Percentiles rank a stretch among this genome's conserved stretches.
These are phyloP conservation scores for Morone saxatilis DNA, from an alignment of 2,113 vertebrate genomes.

Conservation along the genomic window DNA sequence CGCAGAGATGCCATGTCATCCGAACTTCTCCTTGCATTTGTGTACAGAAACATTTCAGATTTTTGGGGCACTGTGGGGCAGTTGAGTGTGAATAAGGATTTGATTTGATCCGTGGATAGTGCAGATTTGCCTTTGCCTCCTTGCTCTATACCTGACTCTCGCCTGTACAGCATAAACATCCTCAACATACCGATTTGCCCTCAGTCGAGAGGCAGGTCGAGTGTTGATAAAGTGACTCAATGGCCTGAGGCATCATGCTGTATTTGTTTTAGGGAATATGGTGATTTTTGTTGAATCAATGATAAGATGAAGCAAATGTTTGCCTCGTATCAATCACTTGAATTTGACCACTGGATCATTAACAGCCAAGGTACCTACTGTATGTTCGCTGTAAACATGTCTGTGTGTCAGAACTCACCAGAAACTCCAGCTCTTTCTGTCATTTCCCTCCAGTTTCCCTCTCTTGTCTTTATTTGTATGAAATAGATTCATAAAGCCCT, in stretches of 20 bases:
- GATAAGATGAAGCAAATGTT: not conserved
- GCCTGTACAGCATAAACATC: not conserved
- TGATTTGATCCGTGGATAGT: not conserved
- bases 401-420: not conserved
- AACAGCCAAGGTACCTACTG: not conserved
- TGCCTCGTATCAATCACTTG: not conserved
- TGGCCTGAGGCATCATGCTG: too few relatives aligned
- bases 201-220: not conserved
- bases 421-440: not conserved
- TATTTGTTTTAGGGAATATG: too few relatives aligned
- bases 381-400: not conserved
- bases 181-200: not conserved
- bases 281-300: too few relatives aligned
- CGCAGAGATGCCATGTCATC: slow-evolving; percentile 1
- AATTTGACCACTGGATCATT: not conserved
- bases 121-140: not conserved
- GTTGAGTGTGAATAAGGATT: not conserved
- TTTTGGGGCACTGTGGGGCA: too few relatives aligned
- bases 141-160: not conserved
- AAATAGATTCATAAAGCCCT: not conserved
- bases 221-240: too few relatives aligned
- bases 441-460: too few relatives aligned
- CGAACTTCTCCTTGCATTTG: not conserved
- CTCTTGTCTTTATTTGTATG: too few relatives aligned
- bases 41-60: not conserved